phyloP scores from a whole-genome alignment of 1,140 invertebrate species.

The Glossosoma conforme region DNA sequence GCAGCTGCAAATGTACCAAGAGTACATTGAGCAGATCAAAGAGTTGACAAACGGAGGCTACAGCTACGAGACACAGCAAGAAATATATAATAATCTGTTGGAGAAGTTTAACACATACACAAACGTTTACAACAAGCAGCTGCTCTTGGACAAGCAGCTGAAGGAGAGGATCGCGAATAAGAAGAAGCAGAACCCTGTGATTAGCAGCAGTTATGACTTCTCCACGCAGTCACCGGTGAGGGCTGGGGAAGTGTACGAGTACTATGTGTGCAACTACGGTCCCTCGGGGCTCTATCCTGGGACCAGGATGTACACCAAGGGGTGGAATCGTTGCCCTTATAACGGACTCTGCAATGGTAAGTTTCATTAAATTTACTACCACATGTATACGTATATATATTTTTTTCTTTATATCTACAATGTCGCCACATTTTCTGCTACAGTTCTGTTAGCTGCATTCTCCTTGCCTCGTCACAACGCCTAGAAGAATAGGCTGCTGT shows the following conservation, averaged over 20 bases:
- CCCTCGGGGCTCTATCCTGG: conserved; percentile 38
- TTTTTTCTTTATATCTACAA: conserved; percentile 8
- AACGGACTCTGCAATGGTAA: conserved; percentile 20
- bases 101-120: conserved; percentile 14
- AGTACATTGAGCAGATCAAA: conserved; percentile 15
- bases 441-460: too few species aligned
- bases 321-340: conserved; percentile 15
- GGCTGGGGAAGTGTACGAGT: conserved; percentile 23
- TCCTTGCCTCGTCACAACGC: too few species aligned
- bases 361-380: not conserved
- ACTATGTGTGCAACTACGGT: conserved; percentile 44
- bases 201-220: conserved; percentile 16
- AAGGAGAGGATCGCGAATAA: conserved; percentile 17
- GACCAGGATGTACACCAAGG: conserved; percentile 26
- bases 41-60: conserved; percentile 1
- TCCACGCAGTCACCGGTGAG: conserved; percentile 12
- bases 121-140: conserved; percentile 16
- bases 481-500: too few species aligned
- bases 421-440: too few species aligned
- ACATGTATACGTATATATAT: not conserved
- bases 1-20: conserved; percentile 17
- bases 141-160: conserved; percentile 18
- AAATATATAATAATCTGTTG: conserved; percentile 14
- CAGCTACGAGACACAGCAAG: conserved; percentile 8
- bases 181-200: conserved; percentile 24